Evolutionary conservation across 64 coral and sea anemone species (phyloP), one percentile per base, ranked within the genome.

Genomic region (Pachyseris speciosa): DNA sequence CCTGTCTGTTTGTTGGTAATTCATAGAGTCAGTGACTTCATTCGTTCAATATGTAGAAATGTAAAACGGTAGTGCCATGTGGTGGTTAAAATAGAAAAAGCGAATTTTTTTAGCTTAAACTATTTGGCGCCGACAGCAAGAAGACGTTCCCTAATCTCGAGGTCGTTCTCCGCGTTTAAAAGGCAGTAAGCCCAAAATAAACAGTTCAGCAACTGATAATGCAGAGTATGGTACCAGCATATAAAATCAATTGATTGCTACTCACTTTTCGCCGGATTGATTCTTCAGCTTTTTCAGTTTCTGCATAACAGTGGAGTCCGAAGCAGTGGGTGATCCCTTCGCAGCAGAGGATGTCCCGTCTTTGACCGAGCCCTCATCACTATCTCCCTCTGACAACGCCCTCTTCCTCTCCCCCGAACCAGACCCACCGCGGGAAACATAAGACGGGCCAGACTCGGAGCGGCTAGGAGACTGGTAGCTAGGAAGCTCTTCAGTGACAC

Each of bases 241-340:
- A 47, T 47, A 47, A 47, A 20, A 36, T 36, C n/a, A n/a, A n/a
- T n/a, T n/a, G n/a, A n/a, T n/a, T 19, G 5, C 30, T 38, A 81
- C 87, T 89, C 65, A 97, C 95, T 91, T 97, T 86, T 97, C 95
- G 57, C 90, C 86, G 19, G 95, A 93, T 30, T 97, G 90, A 50
- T 38, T 74, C 53, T 90, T 93, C 17, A 93, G 77, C 67, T 97
- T 97, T 41, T 97, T 97, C 52, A 97, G 86, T 41, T 93, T 86
- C 67, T 94, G 91, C 64, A 92, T 93, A 22, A 97, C 84, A 65
- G 89, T 84, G 16, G 90, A 78, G 41, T 93, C 95, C 22, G 89
- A 92, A 53, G 91, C 28, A 9, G 89, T 88, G 2, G 95, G 91
- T 8, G 90, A 85, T 37, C 64, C 52, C 50, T 89, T 93, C 0